Base-by-base conservation (phyloP, 2,888 invertebrate species). In the Rhynchonema sp. region DNA sequence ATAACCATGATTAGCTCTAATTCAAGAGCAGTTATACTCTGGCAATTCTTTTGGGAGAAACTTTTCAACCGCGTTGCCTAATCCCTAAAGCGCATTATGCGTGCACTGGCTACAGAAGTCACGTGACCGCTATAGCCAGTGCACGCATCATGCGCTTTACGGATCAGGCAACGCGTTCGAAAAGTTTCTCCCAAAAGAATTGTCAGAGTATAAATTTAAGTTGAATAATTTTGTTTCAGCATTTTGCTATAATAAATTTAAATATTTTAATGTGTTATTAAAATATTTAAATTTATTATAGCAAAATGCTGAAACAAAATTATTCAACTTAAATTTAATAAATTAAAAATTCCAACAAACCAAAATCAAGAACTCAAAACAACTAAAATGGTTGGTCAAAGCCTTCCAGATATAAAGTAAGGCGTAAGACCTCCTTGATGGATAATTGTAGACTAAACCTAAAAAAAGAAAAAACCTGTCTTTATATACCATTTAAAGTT, bases 321-420 rank as follows among this genome's bases (percentile, higher is more conserved):
- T 30, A 63, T 49, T 58, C 64, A 59, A 60, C 64, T 22, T 62
- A 61, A 20, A 77, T 80, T 80, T 80, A 80, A 81, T 80, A 81
- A 79, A 81, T 82, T 38, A 38, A 38, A 38, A 38, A 38, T 20
- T 38, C 38, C 20, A 13, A 13, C 13, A 13, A 38, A 38, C 38
- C 38, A 38, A 38, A 38, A 38, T 13, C 59, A 63, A 17, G 80
- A 79, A 76, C 72, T 65, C 81, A 81, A 81, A 79, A 75, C 80
- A 79, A 81, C 80, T 80, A 81, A 82, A 82, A 81, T 82, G 82
- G 82, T 79, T 80, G 80, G 80, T 80, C 79, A 30, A n/a, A n/a
- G n/a, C n/a, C n/a, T n/a, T n/a, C n/a, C n/a, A n/a, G n/a, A n/a
- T n/a, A 63, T 62, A 65, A 65, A 65, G 56, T 64, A 62, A 58